Evolutionary conservation across 1,140 invertebrate species (phyloP).

Genomic region (Magallana gigas): DNA sequence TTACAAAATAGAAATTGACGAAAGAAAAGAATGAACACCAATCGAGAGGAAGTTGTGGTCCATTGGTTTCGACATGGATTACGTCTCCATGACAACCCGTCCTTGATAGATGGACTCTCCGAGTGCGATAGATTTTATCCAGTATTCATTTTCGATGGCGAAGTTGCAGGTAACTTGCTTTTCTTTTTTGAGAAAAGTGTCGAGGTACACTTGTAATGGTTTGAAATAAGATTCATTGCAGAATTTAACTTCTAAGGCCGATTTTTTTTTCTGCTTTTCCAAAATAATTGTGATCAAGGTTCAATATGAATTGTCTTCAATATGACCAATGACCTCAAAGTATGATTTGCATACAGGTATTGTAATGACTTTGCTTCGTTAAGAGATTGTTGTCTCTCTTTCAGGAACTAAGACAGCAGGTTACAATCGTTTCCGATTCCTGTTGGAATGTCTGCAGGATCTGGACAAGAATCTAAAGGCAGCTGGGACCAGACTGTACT

Average conservation of each 20-base stretch:
- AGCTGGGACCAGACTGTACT: slow-evolving; percentile 72
- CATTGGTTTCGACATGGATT: slow-evolving; percentile 88
- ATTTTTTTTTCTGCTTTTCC: too few relatives aligned
- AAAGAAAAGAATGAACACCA: slow-evolving; percentile 3
- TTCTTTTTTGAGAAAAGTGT: background rate
- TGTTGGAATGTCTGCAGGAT: slow-evolving; percentile 73
- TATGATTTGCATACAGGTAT: too few relatives aligned
- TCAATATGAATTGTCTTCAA: too few relatives aligned
- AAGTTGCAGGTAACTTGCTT: slow-evolving; percentile 82
- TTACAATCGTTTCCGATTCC: slow-evolving; percentile 84
- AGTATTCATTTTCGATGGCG: slow-evolving; percentile 87
- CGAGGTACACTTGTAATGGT: too few relatives aligned
- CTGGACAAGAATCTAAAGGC: slow-evolving; percentile 68
- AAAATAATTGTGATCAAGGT: too few relatives aligned
- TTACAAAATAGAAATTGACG: too few relatives aligned
- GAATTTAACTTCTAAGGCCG: too few relatives aligned
- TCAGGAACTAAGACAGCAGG: slow-evolving; percentile 83
- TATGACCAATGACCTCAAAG: too few relatives aligned
- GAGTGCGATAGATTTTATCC: slow-evolving; percentile 81
- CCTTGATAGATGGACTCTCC: slow-evolving; percentile 83
- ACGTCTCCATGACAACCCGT: slow-evolving; percentile 87
- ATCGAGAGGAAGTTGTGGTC: slow-evolving; percentile 69
- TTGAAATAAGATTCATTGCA: too few relatives aligned
- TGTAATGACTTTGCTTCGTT: too few relatives aligned
- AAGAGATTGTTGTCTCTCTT: slow-evolving; percentile 4